Evolutionary conservation across 2,888 invertebrate species (phyloP).

Genomic region (Xestia xanthographa): DNA sequence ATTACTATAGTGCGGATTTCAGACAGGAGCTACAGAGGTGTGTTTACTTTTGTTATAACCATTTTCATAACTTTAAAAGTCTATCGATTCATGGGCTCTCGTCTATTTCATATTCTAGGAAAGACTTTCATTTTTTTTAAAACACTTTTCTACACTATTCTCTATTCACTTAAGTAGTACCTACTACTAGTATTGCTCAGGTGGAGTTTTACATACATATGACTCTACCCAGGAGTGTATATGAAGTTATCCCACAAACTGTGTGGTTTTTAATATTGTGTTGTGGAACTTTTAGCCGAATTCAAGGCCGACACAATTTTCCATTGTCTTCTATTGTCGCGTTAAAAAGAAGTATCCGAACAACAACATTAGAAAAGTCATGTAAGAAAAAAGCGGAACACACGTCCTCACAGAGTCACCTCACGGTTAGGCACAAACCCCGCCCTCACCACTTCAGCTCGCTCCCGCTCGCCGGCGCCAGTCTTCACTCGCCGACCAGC

Average conservation of each 20-base stretch:
- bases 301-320: neutral
- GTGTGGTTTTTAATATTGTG: neutral
- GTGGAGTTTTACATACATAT: neutral
- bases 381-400: neutral
- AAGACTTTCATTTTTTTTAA: neutral
- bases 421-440: constrained; percentile 47
- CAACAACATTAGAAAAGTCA: neutral
- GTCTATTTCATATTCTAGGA: neutral
- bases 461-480: constrained; percentile 33
- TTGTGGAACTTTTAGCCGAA: neutral
- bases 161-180: neutral
- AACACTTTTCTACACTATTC: neutral
- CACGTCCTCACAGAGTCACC: constrained; percentile 31
- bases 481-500: constrained; percentile 47
- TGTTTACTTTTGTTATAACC: no score
- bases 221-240: neutral
- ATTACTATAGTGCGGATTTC: neutral
- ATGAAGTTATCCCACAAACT: neutral
- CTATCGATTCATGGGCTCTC: no score
- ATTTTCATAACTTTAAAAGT: no score
- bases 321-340: no score
- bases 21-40: no score
- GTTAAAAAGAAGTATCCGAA: neutral
- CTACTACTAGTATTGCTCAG: neutral
- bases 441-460: neutral